Evolutionary conservation across 2,888 invertebrate species (phyloP), one percentile per base, ranked within the genome.

Genomic region (Drosophila koepferae): DNA sequence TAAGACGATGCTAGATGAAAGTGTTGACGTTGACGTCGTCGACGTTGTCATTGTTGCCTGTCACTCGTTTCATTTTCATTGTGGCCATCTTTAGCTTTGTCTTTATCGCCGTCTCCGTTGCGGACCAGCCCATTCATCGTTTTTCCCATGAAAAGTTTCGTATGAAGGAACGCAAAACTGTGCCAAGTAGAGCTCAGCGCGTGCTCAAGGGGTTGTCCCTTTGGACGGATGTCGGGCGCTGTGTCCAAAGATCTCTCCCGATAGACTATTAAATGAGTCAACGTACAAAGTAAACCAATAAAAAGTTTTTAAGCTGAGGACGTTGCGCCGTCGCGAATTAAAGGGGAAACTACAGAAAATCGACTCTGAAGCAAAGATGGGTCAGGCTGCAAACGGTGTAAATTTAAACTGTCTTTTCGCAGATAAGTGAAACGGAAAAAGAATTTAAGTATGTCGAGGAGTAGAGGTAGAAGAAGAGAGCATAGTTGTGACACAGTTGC

Each of bases 1-100:
- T 83, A 90, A 91, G 78, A 54, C 58, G 88, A 91, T 86, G 82
- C 85, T 66, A 87, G 86, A 89, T 91, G 83, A 91, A 91, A 91
- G 91, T 81, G 81, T 72, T 74, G 62, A 61, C 63, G 43, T 20
- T 48, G 46, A 28, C 44, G 31, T 16, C 36, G 41, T 28, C 40
- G 28, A 58, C 62, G 41, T 18, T 44, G 44, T 20, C 43, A 23
- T 14, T 34, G 41, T 20, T 31, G 10, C 38, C 23, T 38, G 18
- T 46, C 54, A 34, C n/a, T 28, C 20, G 43, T 28, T 34, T 48
- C 41, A 18, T 28, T 23, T n/a, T 49, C 49, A 58, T 53, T 70
- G 54, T 16, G 51, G 5, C 28, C 60, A 40, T 51, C 54, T 61
- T 53, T 68, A 43, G 55, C 48, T 23, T 43, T 51, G 31, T 40